Percentiles rank a stretch among this genome's conserved stretches.
These are phyloP conservation scores for Pholis gunnellus DNA, from an alignment of 2,113 vertebrate species.

Conservation along the genomic window DNA sequence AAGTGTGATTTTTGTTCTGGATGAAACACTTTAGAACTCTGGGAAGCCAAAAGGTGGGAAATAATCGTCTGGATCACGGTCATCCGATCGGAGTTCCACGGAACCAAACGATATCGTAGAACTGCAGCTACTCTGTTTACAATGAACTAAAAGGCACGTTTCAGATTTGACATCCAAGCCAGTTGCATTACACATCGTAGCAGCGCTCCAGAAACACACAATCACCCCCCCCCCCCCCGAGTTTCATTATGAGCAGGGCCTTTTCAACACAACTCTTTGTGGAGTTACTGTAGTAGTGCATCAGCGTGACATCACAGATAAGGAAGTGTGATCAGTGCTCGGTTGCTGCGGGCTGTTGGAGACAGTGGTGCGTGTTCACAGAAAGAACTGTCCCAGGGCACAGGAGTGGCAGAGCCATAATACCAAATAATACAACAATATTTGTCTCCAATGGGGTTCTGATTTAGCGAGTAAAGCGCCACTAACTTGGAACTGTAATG, in stretches of 20 bases:
- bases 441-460: neutral
- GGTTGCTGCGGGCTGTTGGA: slow-evolving; percentile 55
- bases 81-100: neutral
- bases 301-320: slow-evolving; percentile 59
- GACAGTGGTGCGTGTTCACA: slow-evolving; percentile 57
- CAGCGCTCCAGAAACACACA: neutral
- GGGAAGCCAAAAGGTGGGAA: neutral
- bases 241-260: neutral
- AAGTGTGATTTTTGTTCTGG: slow-evolving; percentile 11
- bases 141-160: slow-evolving; percentile 6
- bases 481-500: neutral
- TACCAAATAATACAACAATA: slow-evolving; percentile 43
- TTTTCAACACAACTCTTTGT: slow-evolving; percentile 24
- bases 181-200: neutral
- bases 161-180: neutral
- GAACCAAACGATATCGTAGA: neutral
- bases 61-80: neutral
- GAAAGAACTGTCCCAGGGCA: slow-evolving; percentile 50
- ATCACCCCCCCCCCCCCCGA: neutral
- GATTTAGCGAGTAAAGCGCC: neutral
- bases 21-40: neutral
- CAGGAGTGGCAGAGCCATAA: slow-evolving; percentile 55
- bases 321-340: slow-evolving; percentile 45
- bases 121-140: neutral
- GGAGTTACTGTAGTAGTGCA: slow-evolving; percentile 37